Conservation (phyloP, 2,113 vertebrate species). For the Cygnus buccinator region DNA sequence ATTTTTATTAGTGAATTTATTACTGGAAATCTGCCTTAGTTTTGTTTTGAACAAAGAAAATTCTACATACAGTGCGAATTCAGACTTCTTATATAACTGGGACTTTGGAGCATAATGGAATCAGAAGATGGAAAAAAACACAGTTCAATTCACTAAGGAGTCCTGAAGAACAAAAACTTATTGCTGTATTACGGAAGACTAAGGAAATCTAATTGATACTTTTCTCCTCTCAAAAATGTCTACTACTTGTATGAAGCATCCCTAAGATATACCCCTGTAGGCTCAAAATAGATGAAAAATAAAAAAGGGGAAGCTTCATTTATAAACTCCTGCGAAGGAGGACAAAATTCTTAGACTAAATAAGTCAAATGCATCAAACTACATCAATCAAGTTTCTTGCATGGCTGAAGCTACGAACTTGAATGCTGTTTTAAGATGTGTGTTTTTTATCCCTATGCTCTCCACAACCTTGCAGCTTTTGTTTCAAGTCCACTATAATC, state of each 20-base stretch:
- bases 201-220: not conserved
- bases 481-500: not conserved
- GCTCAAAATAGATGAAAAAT: not conserved
- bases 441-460: not conserved
- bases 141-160: not conserved
- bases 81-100: not conserved
- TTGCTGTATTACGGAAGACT: not conserved
- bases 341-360: not conserved
- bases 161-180: not conserved
- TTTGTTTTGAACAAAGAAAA: not conserved
- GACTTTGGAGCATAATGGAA: not conserved
- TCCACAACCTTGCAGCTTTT: not conserved
- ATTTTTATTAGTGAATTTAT: not conserved
- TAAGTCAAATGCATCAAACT: not conserved
- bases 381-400: not conserved
- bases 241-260: not conserved
- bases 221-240: not conserved
- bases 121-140: not conserved
- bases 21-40: not conserved
- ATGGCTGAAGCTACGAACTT: not conserved
- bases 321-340: not conserved
- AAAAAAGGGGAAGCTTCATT: not conserved
- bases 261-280: not conserved
- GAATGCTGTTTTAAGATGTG: not conserved
- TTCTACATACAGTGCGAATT: not conserved